A percentile compares a stretch with the other conserved stretches of the same genome.
Conservation (phyloP, 2,113 vertebrate species). For the Atractosteus spatula region DNA sequence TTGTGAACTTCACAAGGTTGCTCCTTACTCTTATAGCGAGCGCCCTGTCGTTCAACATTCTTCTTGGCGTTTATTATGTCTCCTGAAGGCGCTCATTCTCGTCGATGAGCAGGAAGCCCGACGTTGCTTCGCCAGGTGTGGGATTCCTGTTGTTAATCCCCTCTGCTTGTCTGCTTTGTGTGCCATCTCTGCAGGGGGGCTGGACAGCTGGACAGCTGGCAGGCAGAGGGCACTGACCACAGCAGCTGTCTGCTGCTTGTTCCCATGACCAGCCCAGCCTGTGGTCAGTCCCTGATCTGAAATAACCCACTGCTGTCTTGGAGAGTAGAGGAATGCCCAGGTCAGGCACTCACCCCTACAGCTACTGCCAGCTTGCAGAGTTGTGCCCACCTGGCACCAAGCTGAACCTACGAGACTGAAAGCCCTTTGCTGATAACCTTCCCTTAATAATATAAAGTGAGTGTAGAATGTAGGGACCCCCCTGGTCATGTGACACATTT, state of each 20-base stretch:
- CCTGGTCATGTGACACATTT: too few species aligned
- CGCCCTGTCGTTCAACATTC: too few species aligned
- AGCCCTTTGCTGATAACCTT: slow-evolving; percentile 59
- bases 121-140: slow-evolving; percentile 31
- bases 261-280: slow-evolving; percentile 5
- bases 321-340: slow-evolving; percentile 32
- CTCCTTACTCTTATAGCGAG: too few species aligned
- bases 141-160: slow-evolving; percentile 26
- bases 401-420: slow-evolving; percentile 60
- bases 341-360: too few species aligned
- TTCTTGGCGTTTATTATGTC: slow-evolving; percentile 24
- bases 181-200: too few species aligned
- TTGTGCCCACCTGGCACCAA: slow-evolving; percentile 55
- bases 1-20: too few species aligned
- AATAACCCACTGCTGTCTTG: slow-evolving; percentile 16
- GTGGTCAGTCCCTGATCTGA: slow-evolving; percentile 27
- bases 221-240: too few species aligned
- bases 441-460: slow-evolving; percentile 57
- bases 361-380: slow-evolving; percentile 16
- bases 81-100: slow-evolving; percentile 10
- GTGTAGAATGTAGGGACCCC: too few species aligned
- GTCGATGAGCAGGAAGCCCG: slow-evolving; percentile 16
- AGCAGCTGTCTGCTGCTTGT: background rate
- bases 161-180: slow-evolving; percentile 26
- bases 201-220: too few species aligned